Evolutionary conservation across 2,113 vertebrate species (phyloP).

Genomic region (Cercocebus atys): DNA sequence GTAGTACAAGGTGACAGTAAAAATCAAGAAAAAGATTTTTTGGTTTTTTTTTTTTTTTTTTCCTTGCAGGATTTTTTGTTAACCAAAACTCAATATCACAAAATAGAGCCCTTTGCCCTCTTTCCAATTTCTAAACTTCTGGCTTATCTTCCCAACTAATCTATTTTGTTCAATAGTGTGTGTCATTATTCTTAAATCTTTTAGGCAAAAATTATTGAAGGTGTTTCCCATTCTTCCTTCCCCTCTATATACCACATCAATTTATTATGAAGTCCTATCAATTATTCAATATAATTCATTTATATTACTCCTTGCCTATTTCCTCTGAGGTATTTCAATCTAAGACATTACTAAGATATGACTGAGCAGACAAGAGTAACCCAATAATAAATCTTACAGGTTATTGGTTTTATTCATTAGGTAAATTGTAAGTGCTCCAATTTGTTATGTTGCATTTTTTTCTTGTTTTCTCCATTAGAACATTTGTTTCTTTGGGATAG

Average conservation of each 20-base stretch:
- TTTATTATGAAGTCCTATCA: conserved; percentile 38
- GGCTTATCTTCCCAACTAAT: not conserved
- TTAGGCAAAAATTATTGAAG: conserved; percentile 5
- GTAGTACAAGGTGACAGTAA: not conserved
- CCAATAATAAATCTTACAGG: not conserved
- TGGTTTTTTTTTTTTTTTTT: not conserved
- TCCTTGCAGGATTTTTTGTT: not conserved
- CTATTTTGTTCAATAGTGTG: not conserved
- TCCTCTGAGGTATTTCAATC: not conserved
- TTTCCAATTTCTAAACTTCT: not conserved
- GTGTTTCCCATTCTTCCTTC: not conserved
- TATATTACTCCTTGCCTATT: not conserved
- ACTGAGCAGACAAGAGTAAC: not conserved
- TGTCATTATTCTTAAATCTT: conserved; percentile 19
- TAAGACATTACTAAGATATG: not conserved
- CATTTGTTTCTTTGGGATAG: not conserved
- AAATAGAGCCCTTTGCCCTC: not conserved
- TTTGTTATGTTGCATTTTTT: not conserved
- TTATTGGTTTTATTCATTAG: not conserved
- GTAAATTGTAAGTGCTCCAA: not conserved
- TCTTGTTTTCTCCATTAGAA: not conserved
- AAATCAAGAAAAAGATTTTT: not conserved
- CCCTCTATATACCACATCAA: conserved; percentile 6
- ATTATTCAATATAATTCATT: conserved; percentile 58
- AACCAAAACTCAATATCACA: not conserved